These are phyloP conservation scores for Eueremaeus valkanovi DNA, from an alignment of 2,888 invertebrate species.

Conservation along the genomic window DNA sequence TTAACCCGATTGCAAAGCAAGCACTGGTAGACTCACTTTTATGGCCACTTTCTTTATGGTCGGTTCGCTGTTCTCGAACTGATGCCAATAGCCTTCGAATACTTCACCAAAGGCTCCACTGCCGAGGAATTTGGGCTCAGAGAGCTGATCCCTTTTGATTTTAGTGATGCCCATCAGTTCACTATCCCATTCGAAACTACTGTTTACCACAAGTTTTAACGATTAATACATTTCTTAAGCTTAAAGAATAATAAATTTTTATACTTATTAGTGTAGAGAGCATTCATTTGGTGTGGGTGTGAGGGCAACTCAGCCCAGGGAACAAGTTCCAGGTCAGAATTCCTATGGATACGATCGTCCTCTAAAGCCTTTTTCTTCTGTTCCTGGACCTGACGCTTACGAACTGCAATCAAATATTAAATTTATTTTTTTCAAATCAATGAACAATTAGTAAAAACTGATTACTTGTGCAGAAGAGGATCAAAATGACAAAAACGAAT, in stretches of 20 bases:
- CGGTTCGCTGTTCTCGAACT: conserved; percentile 49
- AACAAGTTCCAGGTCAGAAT: conserved; percentile 66
- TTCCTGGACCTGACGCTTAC: conserved; percentile 55
- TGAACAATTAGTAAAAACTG: too few relatives aligned
- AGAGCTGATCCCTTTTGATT: conserved; percentile 78
- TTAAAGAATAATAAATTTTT: too few relatives aligned
- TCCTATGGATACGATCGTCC: conserved; percentile 51
- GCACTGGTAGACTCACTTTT: conserved; percentile 63
- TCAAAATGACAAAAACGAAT: conserved; percentile 18
- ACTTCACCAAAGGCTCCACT: conserved; percentile 97
- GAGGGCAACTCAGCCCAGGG: conserved; percentile 76
- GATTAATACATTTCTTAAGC: too few relatives aligned
- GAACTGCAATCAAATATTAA: conserved; percentile 41
- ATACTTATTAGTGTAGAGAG: conserved; percentile 65
- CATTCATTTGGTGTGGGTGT: conserved; percentile 72
- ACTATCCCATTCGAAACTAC: conserved; percentile 56
- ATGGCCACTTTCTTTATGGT: conserved; percentile 69
- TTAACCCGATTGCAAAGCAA: not conserved
- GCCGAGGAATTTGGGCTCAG: conserved; percentile 80
- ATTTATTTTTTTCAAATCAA: too few relatives aligned
- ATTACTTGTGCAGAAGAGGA: conserved; percentile 38
- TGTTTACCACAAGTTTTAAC: not conserved
- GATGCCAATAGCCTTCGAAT: conserved; percentile 79
- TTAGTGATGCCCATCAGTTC: conserved; percentile 77
- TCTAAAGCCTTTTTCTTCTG: conserved; percentile 62